phyloP scores from a whole-genome alignment of 2,113 vertebrate species.

The Crocuta crocuta region DNA sequence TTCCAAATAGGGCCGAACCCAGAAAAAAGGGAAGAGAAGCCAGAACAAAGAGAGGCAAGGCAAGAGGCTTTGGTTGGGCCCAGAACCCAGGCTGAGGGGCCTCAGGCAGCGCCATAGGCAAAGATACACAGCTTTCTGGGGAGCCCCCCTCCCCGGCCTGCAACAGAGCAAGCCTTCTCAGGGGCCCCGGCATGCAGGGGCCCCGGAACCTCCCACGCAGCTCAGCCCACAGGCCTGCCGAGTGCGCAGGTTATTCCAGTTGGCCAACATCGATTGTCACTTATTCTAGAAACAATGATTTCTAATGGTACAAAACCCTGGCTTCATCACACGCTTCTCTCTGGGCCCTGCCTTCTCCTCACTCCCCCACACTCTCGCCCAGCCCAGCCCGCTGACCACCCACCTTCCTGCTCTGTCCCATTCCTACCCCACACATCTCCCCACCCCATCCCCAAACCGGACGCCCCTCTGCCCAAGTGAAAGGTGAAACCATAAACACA shows the following conservation, averaged over 20 bases:
- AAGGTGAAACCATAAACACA: background rate
- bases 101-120: background rate
- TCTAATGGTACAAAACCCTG: background rate
- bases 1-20: background rate
- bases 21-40: background rate
- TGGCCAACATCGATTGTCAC: background rate
- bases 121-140: background rate
- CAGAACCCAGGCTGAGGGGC: background rate
- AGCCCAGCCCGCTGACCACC: too few species aligned
- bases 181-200: background rate
- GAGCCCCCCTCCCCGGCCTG: background rate
- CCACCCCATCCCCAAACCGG: too few species aligned
- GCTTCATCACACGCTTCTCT: too few species aligned
- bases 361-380: background rate
- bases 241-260: background rate
- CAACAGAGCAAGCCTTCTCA: background rate
- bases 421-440: background rate
- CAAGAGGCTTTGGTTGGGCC: background rate
- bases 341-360: background rate
- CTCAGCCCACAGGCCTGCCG: background rate
- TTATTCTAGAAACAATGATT: background rate
- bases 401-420: background rate
- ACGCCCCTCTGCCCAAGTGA: background rate
- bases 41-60: background rate
- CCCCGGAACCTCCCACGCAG: background rate